A percentile compares a stretch with the other conserved stretches of the same genome.
Evolutionary conservation across 2,888 invertebrate genomes (phyloP).

Genomic region (Tanaodytes sp.): DNA sequence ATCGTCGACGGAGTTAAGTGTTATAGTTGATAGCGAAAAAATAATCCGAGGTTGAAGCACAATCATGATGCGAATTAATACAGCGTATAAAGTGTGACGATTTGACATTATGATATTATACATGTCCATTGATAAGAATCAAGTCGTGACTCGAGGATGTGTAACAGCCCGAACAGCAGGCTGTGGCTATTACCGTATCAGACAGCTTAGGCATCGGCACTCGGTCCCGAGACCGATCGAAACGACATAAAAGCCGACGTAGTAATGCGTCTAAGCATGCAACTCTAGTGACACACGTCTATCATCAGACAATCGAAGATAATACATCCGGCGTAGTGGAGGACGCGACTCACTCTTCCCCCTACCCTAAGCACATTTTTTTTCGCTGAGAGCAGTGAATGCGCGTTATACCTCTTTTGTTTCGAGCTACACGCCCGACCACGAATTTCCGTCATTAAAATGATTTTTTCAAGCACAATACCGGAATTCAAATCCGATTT

Average conservation of each 20-base stretch:
- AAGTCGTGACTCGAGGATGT: constrained; percentile 52
- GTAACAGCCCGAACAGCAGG: constrained; percentile 51
- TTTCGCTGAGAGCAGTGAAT: no score
- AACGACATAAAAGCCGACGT: constrained; percentile 60
- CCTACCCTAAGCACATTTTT: no score
- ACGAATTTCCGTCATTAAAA: no score
- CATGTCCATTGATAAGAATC: constrained; percentile 48
- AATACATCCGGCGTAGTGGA: constrained; percentile 29
- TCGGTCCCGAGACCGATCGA: constrained; percentile 58
- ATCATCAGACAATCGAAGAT: constrained; percentile 43
- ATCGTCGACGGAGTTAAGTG: constrained; percentile 37
- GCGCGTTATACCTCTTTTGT: constrained; percentile 18
- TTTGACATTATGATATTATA: constrained; percentile 41
- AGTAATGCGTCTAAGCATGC: constrained; percentile 52
- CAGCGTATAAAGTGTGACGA: constrained; percentile 48
- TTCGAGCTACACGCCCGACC: no score
- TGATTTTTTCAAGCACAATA: no score
- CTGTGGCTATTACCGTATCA: constrained; percentile 59
- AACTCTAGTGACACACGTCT: constrained; percentile 54
- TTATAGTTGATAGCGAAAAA: constrained; percentile 31
- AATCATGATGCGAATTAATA: constrained; percentile 46
- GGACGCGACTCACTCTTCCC: constrained; percentile 17
- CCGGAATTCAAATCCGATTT: no score
- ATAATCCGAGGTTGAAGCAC: constrained; percentile 26
- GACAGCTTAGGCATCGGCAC: constrained; percentile 50